Evolutionary conservation across 64 coral and sea anemone genomes (phyloP), one percentile per base, ranked within the genome.

Genomic region (Montipora sp.): DNA sequence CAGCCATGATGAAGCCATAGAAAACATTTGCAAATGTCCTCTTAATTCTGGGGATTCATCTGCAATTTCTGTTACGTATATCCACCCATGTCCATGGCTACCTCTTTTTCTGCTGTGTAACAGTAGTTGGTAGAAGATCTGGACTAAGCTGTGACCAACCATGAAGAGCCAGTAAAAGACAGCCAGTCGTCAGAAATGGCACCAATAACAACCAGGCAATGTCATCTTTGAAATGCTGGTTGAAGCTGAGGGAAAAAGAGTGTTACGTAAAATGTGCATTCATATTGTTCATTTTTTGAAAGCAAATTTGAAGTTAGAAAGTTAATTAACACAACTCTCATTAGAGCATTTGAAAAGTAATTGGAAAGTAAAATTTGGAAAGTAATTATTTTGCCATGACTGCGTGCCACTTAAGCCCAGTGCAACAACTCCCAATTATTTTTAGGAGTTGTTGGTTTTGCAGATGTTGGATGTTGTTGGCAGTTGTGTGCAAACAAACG

Each of bases 141-240:
- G 63, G 7, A 21, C 14, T 67, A 0, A 69, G 16, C 5, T 48
- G 83, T 21, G 83, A 77, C 67, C 85, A 77, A 13, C 91, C 91
- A 81, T 87, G 60, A 57, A 93, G 60, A 66, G 87, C 76, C 70
- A 93, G 14, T 13, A 93, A 60, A 11, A 93, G 51, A 59, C 75
- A 73, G 5, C 83, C 80, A 76, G 85, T 88, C 48, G 91, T 93
- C 27, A 93, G 2, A 60, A 93, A 93, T 88, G 91, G 91, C 44
- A 86, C 77, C 19, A 93, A 22, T 2, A 93, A 75, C 47, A 71
- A 24, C 91, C 91, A 93, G 44, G 84, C 74, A 47, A 93, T 43
- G 47, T 93, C 91, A 11, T 93, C 91, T 14, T 87, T 63, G 16
- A 87, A 82, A 45, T 88, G 83, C 11, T n/a, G 61, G 66, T 93